Evolutionary conservation across 1,140 invertebrate species (phyloP), one percentile per base, ranked within the genome.

Genomic region (Aphis gossypii): DNA sequence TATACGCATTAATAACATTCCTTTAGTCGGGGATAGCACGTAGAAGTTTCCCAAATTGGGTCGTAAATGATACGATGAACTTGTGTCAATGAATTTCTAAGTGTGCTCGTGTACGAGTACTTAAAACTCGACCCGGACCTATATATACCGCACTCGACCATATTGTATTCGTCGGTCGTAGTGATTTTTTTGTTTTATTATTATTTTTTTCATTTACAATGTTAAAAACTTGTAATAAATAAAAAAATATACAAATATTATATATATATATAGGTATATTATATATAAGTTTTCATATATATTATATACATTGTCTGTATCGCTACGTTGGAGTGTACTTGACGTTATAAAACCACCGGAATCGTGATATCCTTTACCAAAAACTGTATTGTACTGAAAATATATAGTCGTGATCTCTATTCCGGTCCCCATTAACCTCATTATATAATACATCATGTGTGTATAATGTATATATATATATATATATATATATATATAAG

Each of bases 291-390:
- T 18, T 20, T 20, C 48, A 14, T 51, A 51, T 51, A 92, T 41
- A 30, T 68, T 91, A 76, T 25, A 25, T 86, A 38, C 21, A 56
- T 89, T 38, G 51, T 89, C 35, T 56, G 21, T 25, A 76, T 92
- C 46, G 7, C 41, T 35, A 46, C n/a, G 68, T 48, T n/a, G 35
- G 21, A 35, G 68, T 48, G 90, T 83, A 48, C 68, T 82, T 68
- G 60, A 46, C n/a, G 90, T 48, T 83, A 83, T 20, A 76, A 92
- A 91, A 92, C 76, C n/a, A 30, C 44, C 41, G 41, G 68, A 83
- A 82, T 92, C 91, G 91, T 92, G 76, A 83, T 82, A 92, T 92
- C 76, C 44, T 82, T 83, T n/a, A 46, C 90, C 30, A 23, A 83
- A 48, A 83, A 38, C 9, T 60, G 46, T 92, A 83, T 46, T 83